Evolutionary conservation across 2,888 invertebrate species (phyloP), one percentile per base, ranked within the genome.

Genomic region (Heliconius aoede): DNA sequence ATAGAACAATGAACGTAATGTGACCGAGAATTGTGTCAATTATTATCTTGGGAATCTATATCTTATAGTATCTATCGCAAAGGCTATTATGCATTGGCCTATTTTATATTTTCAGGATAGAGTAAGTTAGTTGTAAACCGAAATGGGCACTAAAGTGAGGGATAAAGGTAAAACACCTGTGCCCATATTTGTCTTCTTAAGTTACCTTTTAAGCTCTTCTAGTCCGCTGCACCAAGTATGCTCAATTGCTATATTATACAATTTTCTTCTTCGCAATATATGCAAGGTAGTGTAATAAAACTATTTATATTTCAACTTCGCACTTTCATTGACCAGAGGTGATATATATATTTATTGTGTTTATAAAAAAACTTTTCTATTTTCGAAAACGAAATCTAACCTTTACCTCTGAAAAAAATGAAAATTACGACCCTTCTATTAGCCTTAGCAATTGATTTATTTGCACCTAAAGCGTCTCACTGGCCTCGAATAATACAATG

Each of bases 101-200:
- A 69, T 30, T 72, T 72, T 79, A n/a, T n/a, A n/a, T n/a, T 62
- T 24, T 60, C 26, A 28, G 15, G 36, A 62, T 15, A 40, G 21
- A 60, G 15, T 30, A 26, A 64, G 67, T 40, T 71, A 71, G 76
- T 67, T 64, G 71, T 78, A 58, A 78, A 72, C 58, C 65, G 67
- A 79, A 79, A 74, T 76, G 73, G 71, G 58, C 73, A 78, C 71
- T 76, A 76, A 79, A 79, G 73, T 76, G 55, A 62, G 55, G 62
- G 65, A 67, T 72, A 76, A 73, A 74, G 68, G 9, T 60, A 55
- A 58, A 76, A 68, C 79, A 78, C 72, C 79, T 79, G 78, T 58
- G 61, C 26, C 58, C 18, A 46, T 62, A 74, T 73, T 79, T 72
- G 69, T 72, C 61, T 64, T 71, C 21, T 11, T 67, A 67, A 72